Evolutionary conservation across 1,140 invertebrate genomes (phyloP), one percentile per base, ranked within the genome.

Genomic region (Chrysoperla carnea): DNA sequence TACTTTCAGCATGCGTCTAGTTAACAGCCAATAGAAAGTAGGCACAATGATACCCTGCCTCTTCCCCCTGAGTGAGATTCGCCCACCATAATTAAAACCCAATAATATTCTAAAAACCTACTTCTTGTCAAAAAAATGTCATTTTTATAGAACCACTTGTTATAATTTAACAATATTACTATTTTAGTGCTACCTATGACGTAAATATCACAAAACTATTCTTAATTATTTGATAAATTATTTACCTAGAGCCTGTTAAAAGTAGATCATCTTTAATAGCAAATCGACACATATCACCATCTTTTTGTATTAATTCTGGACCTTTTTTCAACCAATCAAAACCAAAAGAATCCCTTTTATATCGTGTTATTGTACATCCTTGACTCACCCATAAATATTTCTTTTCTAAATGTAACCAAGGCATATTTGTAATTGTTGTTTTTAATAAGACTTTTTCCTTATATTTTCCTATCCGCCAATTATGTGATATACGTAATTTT

Each of bases 391-490:
- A 56, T 29, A 56, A 31, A 28, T 17, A 37, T 36, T 51, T 40
- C 8, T 47, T 47, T 13, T 51, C 44, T 23, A 56, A 46, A 36
- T 48, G 38, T 12, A 54, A 36, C 41, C 48, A 52, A 13, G 51
- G 50, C 41, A 51, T 53, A 36, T 53, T 41, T 47, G 49, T 37
- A 37, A 45, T 38, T 41, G 48, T 17, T 46, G 40, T 42, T 46
- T 46, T 37, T 50, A 45, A 8, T 50, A 38, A 11, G 33, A 39
- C 36, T 23, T 46, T 49, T 27, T 50, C 49, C 27, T 46, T 46
- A 44, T 50, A 56, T 29, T 41, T 39, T 11, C 54, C 54, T 31
- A 46, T 46, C 31, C 43, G 43, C 54, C 54, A 56, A 44, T 56
- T 54, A 38, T 50, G 40, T 31, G 50, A 47, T 37, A 56, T 46